Evolutionary conservation across 2,797 vertebrate species (phyloP).

Genomic region (Sphaeramia orbicularis): DNA sequence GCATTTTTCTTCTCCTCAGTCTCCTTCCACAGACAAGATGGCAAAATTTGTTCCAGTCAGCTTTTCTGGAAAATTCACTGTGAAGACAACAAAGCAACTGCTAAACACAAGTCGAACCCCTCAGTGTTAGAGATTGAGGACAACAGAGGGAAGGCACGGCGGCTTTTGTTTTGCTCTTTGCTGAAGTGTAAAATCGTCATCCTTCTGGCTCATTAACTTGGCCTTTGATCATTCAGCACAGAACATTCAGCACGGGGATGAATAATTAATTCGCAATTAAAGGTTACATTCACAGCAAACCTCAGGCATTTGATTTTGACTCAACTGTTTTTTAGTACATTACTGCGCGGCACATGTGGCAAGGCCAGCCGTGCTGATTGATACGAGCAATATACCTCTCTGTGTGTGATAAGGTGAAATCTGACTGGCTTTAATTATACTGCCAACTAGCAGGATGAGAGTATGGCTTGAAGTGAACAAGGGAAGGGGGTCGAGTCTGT

Average conservation of each 20-base stretch:
- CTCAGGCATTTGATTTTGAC: slow-evolving; percentile 66
- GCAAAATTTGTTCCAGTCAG: slow-evolving; percentile 58
- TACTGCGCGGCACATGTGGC: slow-evolving; percentile 33
- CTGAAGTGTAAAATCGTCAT: slow-evolving; percentile 72
- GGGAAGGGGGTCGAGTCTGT: slow-evolving; percentile 29
- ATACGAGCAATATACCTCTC: slow-evolving; percentile 66
- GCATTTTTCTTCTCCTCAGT: slow-evolving; percentile 23
- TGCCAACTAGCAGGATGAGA: slow-evolving; percentile 60
- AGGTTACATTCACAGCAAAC: slow-evolving; percentile 78
- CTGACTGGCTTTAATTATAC: slow-evolving; percentile 73
- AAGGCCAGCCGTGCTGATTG: slow-evolving; percentile 61
- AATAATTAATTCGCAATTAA: slow-evolving; percentile 84
- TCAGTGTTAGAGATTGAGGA: slow-evolving; percentile 46
- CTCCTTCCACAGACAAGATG: slow-evolving; percentile 26
- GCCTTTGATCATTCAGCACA: slow-evolving; percentile 74
- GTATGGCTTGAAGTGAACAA: slow-evolving; percentile 39
- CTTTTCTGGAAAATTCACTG: slow-evolving; percentile 60
- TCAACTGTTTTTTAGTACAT: slow-evolving; percentile 36
- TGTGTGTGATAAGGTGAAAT: slow-evolving; percentile 68
- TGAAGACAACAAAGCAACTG: slow-evolving; percentile 61
- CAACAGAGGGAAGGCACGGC: slow-evolving; percentile 41
- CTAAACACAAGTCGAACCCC: slow-evolving; percentile 55
- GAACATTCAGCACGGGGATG: slow-evolving; percentile 71
- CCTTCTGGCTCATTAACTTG: slow-evolving; percentile 77
- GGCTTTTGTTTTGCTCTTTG: slow-evolving; percentile 67